These are phyloP conservation scores for Centropyge bicolor DNA, from an alignment of 2,797 vertebrate species.

Conservation along the genomic window DNA sequence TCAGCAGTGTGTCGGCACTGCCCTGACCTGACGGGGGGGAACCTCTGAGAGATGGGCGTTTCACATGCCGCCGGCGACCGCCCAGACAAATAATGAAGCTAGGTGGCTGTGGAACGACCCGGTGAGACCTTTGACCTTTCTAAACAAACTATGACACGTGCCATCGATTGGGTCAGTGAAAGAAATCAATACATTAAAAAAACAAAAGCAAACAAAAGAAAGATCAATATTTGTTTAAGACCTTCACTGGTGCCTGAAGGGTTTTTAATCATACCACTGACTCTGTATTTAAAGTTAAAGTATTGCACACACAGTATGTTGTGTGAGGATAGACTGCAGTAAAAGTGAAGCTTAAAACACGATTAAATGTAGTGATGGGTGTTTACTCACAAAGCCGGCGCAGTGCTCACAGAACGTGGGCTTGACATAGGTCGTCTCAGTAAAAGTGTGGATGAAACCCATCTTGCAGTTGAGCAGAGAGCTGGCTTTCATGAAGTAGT, in stretches of 20 bases:
- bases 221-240: conserved; percentile 27
- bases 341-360: not conserved
- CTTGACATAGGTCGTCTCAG: conserved; percentile 90
- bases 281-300: not conserved
- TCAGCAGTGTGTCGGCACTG: conserved; percentile 46
- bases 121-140: conserved; percentile 39
- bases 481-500: conserved; percentile 91
- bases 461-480: conserved; percentile 92
- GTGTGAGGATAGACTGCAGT: not conserved
- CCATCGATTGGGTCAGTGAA: not conserved
- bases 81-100: conserved; percentile 40
- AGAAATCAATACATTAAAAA: conserved; percentile 40
- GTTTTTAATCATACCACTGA: not conserved
- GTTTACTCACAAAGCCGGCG: conserved; percentile 90
- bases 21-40: conserved; percentile 46
- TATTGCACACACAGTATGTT: not conserved
- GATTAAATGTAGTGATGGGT: not conserved
- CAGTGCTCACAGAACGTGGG: conserved; percentile 93
- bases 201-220: not conserved
- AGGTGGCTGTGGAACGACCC: not conserved
- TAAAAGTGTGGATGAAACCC: conserved; percentile 90
- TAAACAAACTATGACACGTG: not conserved
- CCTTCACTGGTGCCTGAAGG: not conserved
- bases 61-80: not conserved
- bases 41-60: conserved; percentile 32